Evolutionary conservation across 1,140 invertebrate species (phyloP).

Genomic region (Macrobrachium rosenbergii): DNA sequence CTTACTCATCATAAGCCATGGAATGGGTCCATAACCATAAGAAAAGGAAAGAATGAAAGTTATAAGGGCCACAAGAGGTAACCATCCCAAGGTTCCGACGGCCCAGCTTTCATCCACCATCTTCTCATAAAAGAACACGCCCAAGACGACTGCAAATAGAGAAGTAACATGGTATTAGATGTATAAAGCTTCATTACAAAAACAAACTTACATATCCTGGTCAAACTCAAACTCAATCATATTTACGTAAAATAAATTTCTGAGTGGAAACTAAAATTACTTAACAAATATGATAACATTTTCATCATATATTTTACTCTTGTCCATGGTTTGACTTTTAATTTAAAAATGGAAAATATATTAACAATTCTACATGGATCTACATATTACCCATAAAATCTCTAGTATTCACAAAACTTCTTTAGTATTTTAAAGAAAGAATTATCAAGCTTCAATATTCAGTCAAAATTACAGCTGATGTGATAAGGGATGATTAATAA

Average conservation of each 20-base stretch:
- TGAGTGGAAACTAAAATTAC: no score
- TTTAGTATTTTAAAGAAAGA: no score
- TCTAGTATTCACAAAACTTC: no score
- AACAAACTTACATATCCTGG: not conserved
- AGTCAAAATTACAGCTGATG: no score
- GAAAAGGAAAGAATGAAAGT: conserved; percentile 84
- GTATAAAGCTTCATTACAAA: not conserved
- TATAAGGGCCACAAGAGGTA: conserved; percentile 81
- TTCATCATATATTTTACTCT: no score
- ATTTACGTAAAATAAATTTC: not conserved
- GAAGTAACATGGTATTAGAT: not conserved
- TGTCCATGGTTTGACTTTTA: no score
- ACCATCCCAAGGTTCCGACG: conserved; percentile 74
- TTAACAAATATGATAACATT: no score
- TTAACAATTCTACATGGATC: no score
- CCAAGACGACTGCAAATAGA: conserved; percentile 62
- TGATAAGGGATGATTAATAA: no score
- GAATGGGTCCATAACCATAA: conserved; percentile 83
- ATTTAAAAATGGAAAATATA: no score
- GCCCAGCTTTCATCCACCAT: conserved; percentile 60
- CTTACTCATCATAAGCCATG: conserved; percentile 80
- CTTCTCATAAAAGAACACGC: conserved; percentile 67
- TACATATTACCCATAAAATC: no score
- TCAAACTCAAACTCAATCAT: not conserved
- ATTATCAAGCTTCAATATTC: no score